A percentile compares a stretch with the other conserved stretches of the same genome.
Conservation (phyloP, 2,113 vertebrate genomes). For the Sapajus apella region DNA sequence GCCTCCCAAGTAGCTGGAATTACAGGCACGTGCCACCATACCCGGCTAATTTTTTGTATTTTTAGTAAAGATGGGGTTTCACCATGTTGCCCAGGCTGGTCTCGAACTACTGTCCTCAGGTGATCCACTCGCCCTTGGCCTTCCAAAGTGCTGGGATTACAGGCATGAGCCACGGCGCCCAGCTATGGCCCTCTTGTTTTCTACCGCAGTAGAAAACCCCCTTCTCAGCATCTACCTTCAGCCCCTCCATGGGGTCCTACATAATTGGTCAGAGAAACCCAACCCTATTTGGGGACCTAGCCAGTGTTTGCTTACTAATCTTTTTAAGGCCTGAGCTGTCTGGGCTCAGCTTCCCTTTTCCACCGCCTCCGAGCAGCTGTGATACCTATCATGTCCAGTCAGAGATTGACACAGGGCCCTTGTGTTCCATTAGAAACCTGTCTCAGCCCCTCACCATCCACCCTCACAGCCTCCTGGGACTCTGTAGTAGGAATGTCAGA, state of each 20-base stretch:
- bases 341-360: background rate
- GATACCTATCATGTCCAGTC: background rate
- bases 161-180: no score
- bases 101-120: no score
- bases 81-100: no score
- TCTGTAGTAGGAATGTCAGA: background rate
- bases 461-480: background rate
- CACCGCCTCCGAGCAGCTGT: background rate
- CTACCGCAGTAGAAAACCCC: background rate
- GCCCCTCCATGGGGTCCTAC: background rate
- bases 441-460: background rate
- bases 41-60: no score
- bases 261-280: slow-evolving; percentile 49
- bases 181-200: background rate
- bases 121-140: no score
- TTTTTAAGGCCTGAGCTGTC: background rate
- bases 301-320: slow-evolving; percentile 27
- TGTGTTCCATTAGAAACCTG: background rate
- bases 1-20: no score
- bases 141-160: no score
- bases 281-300: slow-evolving; percentile 4
- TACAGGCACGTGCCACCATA: no score
- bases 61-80: no score
- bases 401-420: background rate
- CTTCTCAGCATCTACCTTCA: background rate